Percentiles rank a stretch among this genome's conserved stretches.
Evolutionary conservation across 1,140 invertebrate genomes (phyloP).

Genomic region (Pentalonia nigronervosa): DNA sequence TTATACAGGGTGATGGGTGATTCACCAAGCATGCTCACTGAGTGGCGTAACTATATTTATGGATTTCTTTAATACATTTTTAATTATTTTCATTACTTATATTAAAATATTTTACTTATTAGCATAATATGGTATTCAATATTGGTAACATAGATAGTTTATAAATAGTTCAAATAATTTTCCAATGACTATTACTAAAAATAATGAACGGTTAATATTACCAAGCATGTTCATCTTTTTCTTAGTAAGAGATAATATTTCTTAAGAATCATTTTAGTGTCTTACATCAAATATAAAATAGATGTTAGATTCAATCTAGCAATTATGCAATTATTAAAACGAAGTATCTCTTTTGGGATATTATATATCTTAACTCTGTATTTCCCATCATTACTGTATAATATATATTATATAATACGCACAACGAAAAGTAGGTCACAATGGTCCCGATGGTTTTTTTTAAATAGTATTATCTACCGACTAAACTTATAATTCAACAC

Average conservation of each 20-base stretch:
- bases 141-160: background rate
- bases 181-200: background rate
- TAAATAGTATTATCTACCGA: background rate
- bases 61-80: too few species aligned
- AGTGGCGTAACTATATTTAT: background rate
- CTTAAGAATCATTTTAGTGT: background rate
- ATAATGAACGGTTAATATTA: background rate
- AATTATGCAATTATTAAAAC: background rate
- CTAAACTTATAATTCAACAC: background rate
- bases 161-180: background rate
- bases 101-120: too few species aligned
- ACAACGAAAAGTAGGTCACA: too few species aligned
- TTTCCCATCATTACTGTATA: background rate
- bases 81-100: background rate
- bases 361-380: background rate
- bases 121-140: background rate
- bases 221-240: background rate
- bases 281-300: background rate
- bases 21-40: background rate
- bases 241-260: background rate
- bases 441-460: too few species aligned
- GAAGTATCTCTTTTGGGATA: background rate
- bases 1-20: background rate
- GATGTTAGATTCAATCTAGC: background rate
- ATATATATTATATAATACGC: too few species aligned